Percentiles rank a stretch among this genome's conserved stretches.
Evolutionary conservation across 2,113 vertebrate genomes (phyloP).

Genomic region (Leptosomus discolor): DNA sequence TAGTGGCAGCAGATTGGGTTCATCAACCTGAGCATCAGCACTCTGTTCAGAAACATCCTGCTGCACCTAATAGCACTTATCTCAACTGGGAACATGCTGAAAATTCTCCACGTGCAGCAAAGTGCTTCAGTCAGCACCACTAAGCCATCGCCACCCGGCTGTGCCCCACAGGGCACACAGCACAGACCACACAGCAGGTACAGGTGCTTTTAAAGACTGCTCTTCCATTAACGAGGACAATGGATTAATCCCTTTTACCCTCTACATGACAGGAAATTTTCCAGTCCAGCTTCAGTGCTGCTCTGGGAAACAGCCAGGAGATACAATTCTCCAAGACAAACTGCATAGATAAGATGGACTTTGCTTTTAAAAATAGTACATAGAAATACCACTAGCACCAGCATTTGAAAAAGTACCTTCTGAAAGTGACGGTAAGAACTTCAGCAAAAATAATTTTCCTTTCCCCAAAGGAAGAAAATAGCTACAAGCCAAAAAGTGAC

Average conservation of each 20-base stretch:
- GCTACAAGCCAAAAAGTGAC: background rate
- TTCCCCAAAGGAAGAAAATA: background rate
- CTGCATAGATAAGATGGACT: background rate
- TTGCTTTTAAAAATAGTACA: background rate
- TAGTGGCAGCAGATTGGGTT: background rate
- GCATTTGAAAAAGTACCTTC: background rate
- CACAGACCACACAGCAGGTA: background rate
- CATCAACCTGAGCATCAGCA: background rate
- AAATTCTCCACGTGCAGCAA: background rate
- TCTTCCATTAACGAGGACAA: background rate
- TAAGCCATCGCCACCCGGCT: background rate
- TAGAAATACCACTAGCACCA: background rate
- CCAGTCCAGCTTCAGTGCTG: background rate
- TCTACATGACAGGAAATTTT: background rate
- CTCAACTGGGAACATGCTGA: background rate
- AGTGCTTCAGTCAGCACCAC: background rate
- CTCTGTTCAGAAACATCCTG: background rate
- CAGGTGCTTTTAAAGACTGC: background rate
- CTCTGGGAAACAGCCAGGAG: background rate
- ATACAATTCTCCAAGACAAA: background rate
- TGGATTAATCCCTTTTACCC: background rate
- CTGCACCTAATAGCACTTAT: background rate
- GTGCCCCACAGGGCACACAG: background rate
- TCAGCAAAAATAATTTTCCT: background rate
- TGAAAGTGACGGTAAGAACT: background rate